Percentiles rank a stretch among this genome's conserved stretches.
Evolutionary conservation across 2,797 vertebrate genomes (phyloP).

Genomic region (Myotis myotis): DNA sequence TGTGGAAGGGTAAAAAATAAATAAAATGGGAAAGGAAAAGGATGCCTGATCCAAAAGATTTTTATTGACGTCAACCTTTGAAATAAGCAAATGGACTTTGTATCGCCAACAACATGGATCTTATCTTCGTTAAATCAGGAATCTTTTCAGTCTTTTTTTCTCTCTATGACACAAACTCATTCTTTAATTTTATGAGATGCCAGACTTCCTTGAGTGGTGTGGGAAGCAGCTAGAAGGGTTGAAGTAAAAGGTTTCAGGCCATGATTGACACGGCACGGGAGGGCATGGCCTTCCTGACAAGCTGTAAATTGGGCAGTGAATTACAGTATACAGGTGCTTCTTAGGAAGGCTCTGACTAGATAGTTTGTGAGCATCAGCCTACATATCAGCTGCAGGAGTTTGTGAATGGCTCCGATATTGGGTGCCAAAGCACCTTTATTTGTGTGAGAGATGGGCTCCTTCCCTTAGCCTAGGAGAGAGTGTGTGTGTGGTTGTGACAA

Average conservation of each 20-base stretch:
- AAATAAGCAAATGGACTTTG: neutral
- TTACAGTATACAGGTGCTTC: conserved; percentile 80
- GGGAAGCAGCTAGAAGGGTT: conserved; percentile 70
- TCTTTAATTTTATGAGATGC: conserved; percentile 81
- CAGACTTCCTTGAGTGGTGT: conserved; percentile 72
- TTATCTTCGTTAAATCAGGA: conserved; percentile 68
- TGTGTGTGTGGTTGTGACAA: conserved; percentile 57
- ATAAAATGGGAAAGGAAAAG: neutral
- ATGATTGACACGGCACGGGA: conserved; percentile 74
- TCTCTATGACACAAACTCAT: conserved; percentile 59
- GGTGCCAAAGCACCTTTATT: conserved; percentile 63
- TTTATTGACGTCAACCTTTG: neutral
- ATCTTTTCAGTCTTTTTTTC: conserved; percentile 55
- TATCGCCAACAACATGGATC: conserved; percentile 32
- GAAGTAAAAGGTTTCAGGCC: conserved; percentile 74
- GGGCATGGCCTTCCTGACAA: conserved; percentile 74
- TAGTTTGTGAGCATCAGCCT: conserved; percentile 77
- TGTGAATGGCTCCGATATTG: conserved; percentile 51
- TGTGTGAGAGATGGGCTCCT: conserved; percentile 41
- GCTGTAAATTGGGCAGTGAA: conserved; percentile 76
- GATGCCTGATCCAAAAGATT: neutral
- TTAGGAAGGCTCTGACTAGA: conserved; percentile 70
- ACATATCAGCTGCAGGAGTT: conserved; percentile 74
- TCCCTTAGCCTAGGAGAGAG: conserved; percentile 55
- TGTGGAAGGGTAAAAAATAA: neutral